These are phyloP conservation scores for Sitophilus oryzae DNA, from an alignment of 1,140 invertebrate species.

Conservation along the genomic window DNA sequence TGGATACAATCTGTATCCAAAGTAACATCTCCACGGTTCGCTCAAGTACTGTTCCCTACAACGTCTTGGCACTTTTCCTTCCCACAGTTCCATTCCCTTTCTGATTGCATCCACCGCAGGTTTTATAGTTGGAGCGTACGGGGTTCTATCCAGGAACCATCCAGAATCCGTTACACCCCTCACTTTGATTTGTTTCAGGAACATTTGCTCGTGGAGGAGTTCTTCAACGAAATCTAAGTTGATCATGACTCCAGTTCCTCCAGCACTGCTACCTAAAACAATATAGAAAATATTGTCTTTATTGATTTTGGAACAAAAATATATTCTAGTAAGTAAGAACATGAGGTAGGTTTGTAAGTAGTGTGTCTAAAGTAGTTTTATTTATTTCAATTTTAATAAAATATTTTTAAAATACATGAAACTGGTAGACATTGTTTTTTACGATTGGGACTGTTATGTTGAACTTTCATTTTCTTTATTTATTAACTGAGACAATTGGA, in stretches of 20 bases:
- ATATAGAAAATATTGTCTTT: no score
- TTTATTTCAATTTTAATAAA: no score
- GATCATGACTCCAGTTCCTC: slow-evolving; percentile 85
- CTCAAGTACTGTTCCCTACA: slow-evolving; percentile 62
- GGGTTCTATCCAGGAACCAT: slow-evolving; percentile 87
- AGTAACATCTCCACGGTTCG: slow-evolving; percentile 87
- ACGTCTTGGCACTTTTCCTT: slow-evolving; percentile 67
- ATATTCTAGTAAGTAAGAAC: no score
- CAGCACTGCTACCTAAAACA: slow-evolving; percentile 73
- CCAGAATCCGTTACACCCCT: slow-evolving; percentile 83
- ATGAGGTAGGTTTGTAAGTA: no score
- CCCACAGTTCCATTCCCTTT: slow-evolving; percentile 77
- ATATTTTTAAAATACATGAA: no score
- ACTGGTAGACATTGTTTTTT: no score
- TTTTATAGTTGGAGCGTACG: slow-evolving; percentile 50
- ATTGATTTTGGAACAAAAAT: no score
- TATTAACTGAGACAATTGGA: no score
- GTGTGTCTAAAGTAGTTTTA: no score
- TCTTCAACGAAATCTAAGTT: slow-evolving; percentile 78
- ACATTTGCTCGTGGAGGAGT: slow-evolving; percentile 56
- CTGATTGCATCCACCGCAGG: slow-evolving; percentile 62
- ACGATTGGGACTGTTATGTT: no score
- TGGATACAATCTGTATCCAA: slow-evolving; percentile 84
- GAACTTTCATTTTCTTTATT: no score
- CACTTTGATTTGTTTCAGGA: slow-evolving; percentile 62